phyloP scores from a whole-genome alignment of 2,113 vertebrate genomes.

The Takifugu bimaculatus region DNA sequence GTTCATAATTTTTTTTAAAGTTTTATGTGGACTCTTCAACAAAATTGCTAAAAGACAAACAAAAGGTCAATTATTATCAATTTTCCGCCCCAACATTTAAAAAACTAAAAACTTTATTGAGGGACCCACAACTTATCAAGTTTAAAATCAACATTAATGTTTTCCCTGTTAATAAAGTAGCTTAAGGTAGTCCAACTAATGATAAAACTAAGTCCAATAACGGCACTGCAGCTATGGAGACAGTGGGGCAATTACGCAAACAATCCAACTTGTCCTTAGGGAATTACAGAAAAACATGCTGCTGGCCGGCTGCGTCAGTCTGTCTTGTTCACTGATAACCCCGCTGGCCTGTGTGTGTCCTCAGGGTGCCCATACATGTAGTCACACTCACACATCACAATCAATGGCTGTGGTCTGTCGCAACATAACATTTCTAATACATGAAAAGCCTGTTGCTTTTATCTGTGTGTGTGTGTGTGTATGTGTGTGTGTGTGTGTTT shows the following conservation, averaged over 20 bases:
- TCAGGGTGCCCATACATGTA: conserved; percentile 55
- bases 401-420: too few species aligned
- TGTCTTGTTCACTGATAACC: conserved; percentile 73
- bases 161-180: too few species aligned
- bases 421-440: conserved; percentile 4
- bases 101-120: too few species aligned
- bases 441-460: not conserved
- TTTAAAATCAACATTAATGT: too few species aligned
- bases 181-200: too few species aligned
- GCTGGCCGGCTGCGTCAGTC: conserved; percentile 53
- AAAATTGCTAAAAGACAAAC: too few species aligned
- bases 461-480: not conserved
- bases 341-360: conserved; percentile 41
- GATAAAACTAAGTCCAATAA: too few species aligned
- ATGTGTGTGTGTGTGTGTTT: not conserved
- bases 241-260: conserved; percentile 13
- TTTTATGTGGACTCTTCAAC: too few species aligned
- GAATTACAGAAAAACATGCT: conserved; percentile 42
- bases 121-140: too few species aligned
- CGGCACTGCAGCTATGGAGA: conserved; percentile 9
- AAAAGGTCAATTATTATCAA: too few species aligned
- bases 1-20: too few species aligned
- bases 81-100: too few species aligned
- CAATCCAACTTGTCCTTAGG: conserved; percentile 31
- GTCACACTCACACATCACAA: conserved; percentile 59